Conservation (phyloP, 2,888 invertebrate genomes). For the Eremobia ochroleuca region DNA sequence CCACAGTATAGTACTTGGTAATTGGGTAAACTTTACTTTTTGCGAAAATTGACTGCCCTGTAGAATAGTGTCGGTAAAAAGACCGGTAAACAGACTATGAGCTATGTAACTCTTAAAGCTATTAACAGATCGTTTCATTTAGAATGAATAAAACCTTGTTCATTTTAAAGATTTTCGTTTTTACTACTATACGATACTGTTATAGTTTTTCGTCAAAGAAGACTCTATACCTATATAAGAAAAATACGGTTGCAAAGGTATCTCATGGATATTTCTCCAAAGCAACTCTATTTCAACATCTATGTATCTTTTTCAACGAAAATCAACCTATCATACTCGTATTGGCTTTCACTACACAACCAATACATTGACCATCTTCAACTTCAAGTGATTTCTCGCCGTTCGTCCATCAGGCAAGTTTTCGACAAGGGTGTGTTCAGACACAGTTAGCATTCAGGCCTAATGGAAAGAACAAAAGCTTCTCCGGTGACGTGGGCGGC, state of each 20-base stretch:
- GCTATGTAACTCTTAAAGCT: neutral
- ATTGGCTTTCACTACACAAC: neutral
- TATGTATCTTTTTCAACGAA: neutral
- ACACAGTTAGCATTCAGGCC: conserved; percentile 63
- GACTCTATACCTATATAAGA: neutral
- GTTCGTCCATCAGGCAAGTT: conserved; percentile 67
- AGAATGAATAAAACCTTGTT: neutral
- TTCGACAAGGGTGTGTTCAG: conserved; percentile 71
- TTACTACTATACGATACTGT: neutral
- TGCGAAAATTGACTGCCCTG: neutral
- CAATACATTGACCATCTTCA: conserved; percentile 2
- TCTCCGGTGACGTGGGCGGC: conserved; percentile 70
- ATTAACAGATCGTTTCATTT: neutral
- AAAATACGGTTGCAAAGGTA: neutral
- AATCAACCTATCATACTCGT: neutral
- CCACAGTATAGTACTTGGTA: too few species aligned
- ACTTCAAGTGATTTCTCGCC: conserved; percentile 64
- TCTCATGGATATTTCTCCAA: neutral
- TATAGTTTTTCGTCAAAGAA: neutral
- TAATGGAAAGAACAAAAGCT: conserved; percentile 84
- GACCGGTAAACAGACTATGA: neutral
- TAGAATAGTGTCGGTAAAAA: conserved; percentile 1
- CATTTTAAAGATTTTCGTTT: neutral
- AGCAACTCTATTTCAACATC: neutral
- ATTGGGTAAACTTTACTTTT: neutral